Conservation (phyloP, 2,888 invertebrate genomes). For the Sinelater perroti region DNA sequence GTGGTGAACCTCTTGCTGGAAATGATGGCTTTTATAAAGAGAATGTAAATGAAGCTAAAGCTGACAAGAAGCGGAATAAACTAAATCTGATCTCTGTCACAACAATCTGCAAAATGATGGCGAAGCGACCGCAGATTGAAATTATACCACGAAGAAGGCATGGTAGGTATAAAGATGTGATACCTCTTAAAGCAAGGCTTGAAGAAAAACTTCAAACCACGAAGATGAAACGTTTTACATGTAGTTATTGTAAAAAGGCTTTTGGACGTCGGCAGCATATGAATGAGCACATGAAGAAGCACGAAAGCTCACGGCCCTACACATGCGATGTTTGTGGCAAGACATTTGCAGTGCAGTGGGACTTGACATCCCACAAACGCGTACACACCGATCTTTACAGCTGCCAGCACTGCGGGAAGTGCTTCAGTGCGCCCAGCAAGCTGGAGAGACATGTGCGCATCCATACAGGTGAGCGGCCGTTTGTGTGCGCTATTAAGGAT, state of each 20-base stretch:
- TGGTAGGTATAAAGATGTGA: background rate
- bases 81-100: conserved; percentile 8
- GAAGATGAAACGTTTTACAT: conserved; percentile 47
- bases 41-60: too few relatives aligned
- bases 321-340: conserved; percentile 56
- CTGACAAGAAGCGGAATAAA: background rate
- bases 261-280: conserved; percentile 54
- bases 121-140: conserved; percentile 1
- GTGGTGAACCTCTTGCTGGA: background rate
- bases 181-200: background rate
- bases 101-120: conserved; percentile 15
- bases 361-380: conserved; percentile 56
- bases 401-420: conserved; percentile 56
- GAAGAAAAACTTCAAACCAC: background rate
- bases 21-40: background rate
- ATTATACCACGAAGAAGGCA: background rate
- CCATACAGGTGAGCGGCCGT: conserved; percentile 57
- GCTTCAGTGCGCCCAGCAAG: conserved; percentile 57
- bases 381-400: conserved; percentile 54
- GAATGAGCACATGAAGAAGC: conserved; percentile 56
- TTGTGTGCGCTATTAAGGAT: conserved; percentile 51
- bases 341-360: conserved; percentile 55
- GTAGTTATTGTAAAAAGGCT: conserved; percentile 54
- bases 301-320: conserved; percentile 55
- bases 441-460: conserved; percentile 56